Base-by-base conservation (phyloP, 2,888 invertebrate genomes). In the Nemoura dubitans region DNA sequence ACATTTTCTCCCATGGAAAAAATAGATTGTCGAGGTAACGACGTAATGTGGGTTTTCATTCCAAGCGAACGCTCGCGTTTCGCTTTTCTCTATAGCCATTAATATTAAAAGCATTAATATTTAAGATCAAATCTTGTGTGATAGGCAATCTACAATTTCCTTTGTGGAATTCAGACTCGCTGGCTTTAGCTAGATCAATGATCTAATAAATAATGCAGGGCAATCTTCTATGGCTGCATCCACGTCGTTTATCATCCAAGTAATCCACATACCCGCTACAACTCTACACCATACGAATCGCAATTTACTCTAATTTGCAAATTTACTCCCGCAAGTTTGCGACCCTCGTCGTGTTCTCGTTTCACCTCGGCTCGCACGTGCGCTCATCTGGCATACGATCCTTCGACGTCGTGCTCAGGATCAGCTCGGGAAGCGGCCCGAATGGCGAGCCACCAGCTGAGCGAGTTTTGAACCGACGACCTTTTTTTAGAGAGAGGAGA, bases 281-380 rank as follows among this genome's bases (percentile, higher is more conserved):
- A 59, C 59, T 59, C 59, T 3, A 59, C 59, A 59, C 59, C 59
- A 59, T 14, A 59, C 59, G 59, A 10, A 10, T 3, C 21, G 59
- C 59, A 59, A 59, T 59, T 59, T 59, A 59, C 59, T 59, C 59
- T 59, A 59, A 59, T 59, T 59, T 59, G 59, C 21, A 59, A 59
- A 59, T 59, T 59, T 59, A 59, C 59, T 59, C 59, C 59, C 16
- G 59, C 59, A 59, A 59, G 59, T 59, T 59, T 14, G 59, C 59
- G 59, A 59, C 59, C 59, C 59, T 10, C 14, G 16, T 21, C 59
- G 2, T 59, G 59, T 1, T 59, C 36, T 59, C 21, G 59, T 21
- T 59, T 59, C 59, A 59, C 21, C 59, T 7, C 10, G 36, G 3
- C n/a, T 36, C 59, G 59, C 59, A 14, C 36, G 36, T n/a, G 36